These are phyloP conservation scores for Drosophila melanosoma DNA, from an alignment of 2,888 invertebrate species.

Conservation along the genomic window DNA sequence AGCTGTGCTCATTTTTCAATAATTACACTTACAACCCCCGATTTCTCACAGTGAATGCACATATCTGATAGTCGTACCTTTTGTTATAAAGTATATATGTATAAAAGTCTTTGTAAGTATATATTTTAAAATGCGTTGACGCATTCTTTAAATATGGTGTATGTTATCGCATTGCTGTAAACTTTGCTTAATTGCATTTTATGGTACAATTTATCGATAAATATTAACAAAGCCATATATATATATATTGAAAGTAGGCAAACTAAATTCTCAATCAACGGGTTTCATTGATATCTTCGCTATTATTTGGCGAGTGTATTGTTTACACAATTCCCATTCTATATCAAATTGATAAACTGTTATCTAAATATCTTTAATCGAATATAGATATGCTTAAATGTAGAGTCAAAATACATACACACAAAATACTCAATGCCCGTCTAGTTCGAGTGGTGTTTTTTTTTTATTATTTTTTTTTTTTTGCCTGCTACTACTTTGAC, in stretches of 20 bases:
- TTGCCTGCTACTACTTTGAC: background rate
- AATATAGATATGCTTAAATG: background rate
- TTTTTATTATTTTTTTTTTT: background rate
- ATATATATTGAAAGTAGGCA: background rate
- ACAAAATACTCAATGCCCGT: background rate
- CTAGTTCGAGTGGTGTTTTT: background rate
- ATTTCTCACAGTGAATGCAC: constrained; percentile 31
- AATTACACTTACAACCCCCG: background rate
- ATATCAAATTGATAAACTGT: background rate
- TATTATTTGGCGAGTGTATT: background rate
- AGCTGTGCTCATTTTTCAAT: too few relatives aligned
- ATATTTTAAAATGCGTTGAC: constrained; percentile 33
- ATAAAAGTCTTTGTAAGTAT: constrained; percentile 1
- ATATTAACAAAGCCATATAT: background rate
- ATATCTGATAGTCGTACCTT: constrained; percentile 29
- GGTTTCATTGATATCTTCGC: background rate
- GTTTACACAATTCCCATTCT: background rate
- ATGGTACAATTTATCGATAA: constrained; percentile 50
- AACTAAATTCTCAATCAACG: background rate
- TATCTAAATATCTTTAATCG: background rate
- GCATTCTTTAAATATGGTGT: constrained; percentile 29
- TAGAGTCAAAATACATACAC: background rate
- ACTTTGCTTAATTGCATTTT: constrained; percentile 25
- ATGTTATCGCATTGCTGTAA: constrained; percentile 18
- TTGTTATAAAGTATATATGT: constrained; percentile 9